Evolutionary conservation across 2,888 invertebrate genomes (phyloP).

Genomic region (Drosophila algonquin): DNA sequence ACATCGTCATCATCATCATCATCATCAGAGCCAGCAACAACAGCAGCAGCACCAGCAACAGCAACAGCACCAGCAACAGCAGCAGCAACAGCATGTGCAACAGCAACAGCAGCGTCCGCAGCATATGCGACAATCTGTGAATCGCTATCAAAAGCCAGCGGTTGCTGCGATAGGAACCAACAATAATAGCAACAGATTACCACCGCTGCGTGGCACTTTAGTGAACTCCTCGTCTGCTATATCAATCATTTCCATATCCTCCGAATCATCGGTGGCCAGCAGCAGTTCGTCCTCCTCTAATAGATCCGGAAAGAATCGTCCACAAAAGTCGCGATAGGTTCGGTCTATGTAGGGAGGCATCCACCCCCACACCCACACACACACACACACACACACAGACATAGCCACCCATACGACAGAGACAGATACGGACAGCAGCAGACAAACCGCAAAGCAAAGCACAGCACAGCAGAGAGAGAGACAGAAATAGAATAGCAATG

Average conservation of each 20-base stretch:
- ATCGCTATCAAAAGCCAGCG: conserved; percentile 40
- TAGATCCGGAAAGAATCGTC: conserved; percentile 56
- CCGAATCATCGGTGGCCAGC: conserved; percentile 78
- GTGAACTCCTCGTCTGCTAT: conserved; percentile 78
- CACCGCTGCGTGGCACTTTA: conserved; percentile 62
- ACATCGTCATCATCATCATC: conserved; percentile 53
- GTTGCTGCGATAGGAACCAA: conserved; percentile 21
- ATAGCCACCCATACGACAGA: conserved; percentile 6
- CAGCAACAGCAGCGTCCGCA: conserved; percentile 71
- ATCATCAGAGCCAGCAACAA: conserved; percentile 22
- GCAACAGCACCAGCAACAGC: conserved; percentile 59
- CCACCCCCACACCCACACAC: conserved; percentile 8
- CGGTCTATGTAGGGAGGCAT: not conserved
- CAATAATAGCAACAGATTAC: conserved; percentile 40
- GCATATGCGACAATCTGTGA: conserved; percentile 38
- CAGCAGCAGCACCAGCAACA: conserved; percentile 55
- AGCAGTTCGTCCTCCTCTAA: conserved; percentile 64
- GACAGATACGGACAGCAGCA: conserved; percentile 2
- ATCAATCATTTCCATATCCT: conserved; percentile 82
- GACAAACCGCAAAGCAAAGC: not conserved
- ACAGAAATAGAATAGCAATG: conserved; percentile 20
- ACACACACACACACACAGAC: conserved; percentile 8
- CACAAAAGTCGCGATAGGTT: conserved; percentile 20
- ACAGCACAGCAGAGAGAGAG: conserved; percentile 8
- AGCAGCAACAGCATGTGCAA: conserved; percentile 49